Evolutionary conservation across 2,113 vertebrate genomes (phyloP), one percentile per base, ranked within the genome.

Genomic region (Microcebus ravelobensis): DNA sequence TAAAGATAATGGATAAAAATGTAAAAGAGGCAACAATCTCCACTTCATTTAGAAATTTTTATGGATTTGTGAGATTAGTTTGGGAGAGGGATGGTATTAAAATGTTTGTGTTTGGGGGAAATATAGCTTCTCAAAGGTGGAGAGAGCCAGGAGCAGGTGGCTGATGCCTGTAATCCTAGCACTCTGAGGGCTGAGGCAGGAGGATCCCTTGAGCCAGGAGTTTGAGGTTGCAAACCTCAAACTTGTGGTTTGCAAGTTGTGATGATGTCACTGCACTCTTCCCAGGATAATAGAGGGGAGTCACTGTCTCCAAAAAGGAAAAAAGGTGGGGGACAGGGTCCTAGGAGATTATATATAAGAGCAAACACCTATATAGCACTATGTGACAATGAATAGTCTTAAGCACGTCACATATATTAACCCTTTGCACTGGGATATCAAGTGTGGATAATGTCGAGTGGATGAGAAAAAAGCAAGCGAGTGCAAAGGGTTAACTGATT

Each of bases 1-100:
- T 93, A 65, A 87, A 90, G 52, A 73, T 29, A 87, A 95, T 14
- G 12, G 31, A 89, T 63, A 70, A 94, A 91, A 96, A 73, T 14
- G 29, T 82, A 92, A 81, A 92, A 36, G 8, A 73, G 63, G 14
- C 29, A 95, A 80, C 52, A 94, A 94, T 36, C 59, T 31, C 45
- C 77, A 94, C 50, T 61, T 86, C 42, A 52, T 79, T 91, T 91
- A 71, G 55, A 70, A 91, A 93, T 68, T 79, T 59, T 90, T 83
- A 80, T 31, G 36, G 23, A 88, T 90, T 96, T 70, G 36, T 70
- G 3, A 95, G 4, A 93, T 92, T 87, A 80, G 84, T 71, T 65
- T 81, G 5, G 34, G 31, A 13, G 4, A 61, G 18, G 31, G 52
- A 68, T 29, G 20, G 61, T 96, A 90, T 74, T 90, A 96, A 86